Evolutionary conservation across 2,797 vertebrate genomes (phyloP), one percentile per base, ranked within the genome.

Genomic region (Lithobates sylvaticus): DNA sequence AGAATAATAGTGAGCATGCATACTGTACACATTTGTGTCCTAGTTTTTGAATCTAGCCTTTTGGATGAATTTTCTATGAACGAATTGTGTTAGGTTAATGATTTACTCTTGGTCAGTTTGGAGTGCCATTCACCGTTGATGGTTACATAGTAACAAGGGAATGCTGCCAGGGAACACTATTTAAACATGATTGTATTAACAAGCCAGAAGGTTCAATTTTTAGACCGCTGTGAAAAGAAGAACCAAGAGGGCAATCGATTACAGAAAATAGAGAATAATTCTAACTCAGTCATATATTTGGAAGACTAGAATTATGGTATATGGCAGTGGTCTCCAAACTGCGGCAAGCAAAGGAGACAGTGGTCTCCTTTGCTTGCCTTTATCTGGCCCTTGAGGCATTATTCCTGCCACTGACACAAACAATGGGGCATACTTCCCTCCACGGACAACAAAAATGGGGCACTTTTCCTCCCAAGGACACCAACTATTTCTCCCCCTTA

Each of bases 41-140:
- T 73, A 10, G 7, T 23, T 73, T 70, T 64, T 34, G 12, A 75
- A 83, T 15, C 44, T 36, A 34, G 72, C 21, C 64, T 83, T 77
- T 81, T 84, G 88, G n/a, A 9, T 7, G 13, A 16, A 54, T 88
- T 86, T 85, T 85, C 72, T 9, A 85, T 80, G 36, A 86, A 5
- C 89, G 89, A 85, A 70, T 78, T 86, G 89, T n/a, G 54, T 80
- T 72, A 3, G 77, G 29, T 79, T 89, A 88, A 88, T 80, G 58
- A 64, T 80, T 36, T 84, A 27, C 44, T 54, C 65, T 77, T 50
- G 10, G 39, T 61, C 5, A 64, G 67, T 82, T 81, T 84, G 65
- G 39, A 82, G 36, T 12, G n/a, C 34, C 5, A 0, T 75, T 84
- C 76, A 65, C 67, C 73, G 29, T 26, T 1, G 78, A 36, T 65